Evolutionary conservation across 2,888 invertebrate species (phyloP).

Genomic region (Coleophora flavipennella): DNA sequence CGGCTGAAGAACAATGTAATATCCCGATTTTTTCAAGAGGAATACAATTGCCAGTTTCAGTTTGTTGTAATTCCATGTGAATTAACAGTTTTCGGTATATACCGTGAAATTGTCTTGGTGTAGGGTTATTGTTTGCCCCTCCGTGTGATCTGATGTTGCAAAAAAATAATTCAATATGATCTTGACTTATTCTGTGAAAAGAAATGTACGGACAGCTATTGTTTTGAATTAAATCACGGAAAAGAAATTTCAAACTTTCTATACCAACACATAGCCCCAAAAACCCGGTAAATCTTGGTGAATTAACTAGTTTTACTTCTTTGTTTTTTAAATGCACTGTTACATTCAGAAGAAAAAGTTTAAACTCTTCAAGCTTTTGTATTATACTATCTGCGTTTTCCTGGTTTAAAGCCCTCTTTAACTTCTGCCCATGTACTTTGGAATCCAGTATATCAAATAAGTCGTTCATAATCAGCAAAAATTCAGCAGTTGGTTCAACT

Average conservation of each 20-base stretch:
- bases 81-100: conserved; percentile 5
- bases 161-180: conserved; percentile 8
- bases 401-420: conserved; percentile 3
- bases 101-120: background rate
- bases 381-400: background rate
- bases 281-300: conserved; percentile 4
- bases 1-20: conserved; percentile 5
- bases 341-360: background rate
- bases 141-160: conserved; percentile 7
- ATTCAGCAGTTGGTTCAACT: background rate
- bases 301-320: conserved; percentile 4
- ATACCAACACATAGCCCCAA: conserved; percentile 5
- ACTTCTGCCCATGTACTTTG: conserved; percentile 2
- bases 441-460: conserved; percentile 9
- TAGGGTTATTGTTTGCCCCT: conserved; percentile 6
- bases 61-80: background rate
- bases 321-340: background rate
- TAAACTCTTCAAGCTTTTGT: background rate
- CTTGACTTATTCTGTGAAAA: conserved; percentile 5
- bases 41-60: conserved; percentile 2
- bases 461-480: conserved; percentile 2
- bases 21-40: conserved; percentile 5
- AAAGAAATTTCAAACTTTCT: conserved; percentile 2
- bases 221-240: background rate
- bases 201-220: background rate